Evolutionary conservation across 2,113 vertebrate species (phyloP), one percentile per base, ranked within the genome.

Genomic region (Neofelis nebulosa): DNA sequence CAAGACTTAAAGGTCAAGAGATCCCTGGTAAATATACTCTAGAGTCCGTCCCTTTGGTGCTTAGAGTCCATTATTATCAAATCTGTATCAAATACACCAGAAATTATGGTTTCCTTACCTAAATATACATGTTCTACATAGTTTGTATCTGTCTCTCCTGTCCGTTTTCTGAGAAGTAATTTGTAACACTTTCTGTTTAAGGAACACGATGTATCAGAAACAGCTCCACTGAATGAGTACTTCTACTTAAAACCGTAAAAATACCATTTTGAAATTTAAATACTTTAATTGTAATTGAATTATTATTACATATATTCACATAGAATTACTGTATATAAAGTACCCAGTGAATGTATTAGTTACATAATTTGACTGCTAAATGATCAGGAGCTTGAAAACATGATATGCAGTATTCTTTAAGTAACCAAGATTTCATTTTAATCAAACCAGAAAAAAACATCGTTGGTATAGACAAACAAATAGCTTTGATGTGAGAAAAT

Each of bases 91-190:
- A 95, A 81, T 50, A 73, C 52, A 79, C 41, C 73, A 91, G 38
- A 95, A 84, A 88, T 91, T 71, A 57, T 81, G 41, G 8, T 96
- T 91, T 84, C 7, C 84, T 95, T 88, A 81, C 16, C 25, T 91
- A 80, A 80, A 65, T 96, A 36, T 55, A 45, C 14, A 50, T 90
- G n/a, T 38, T 94, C 92, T 94, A 18, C 4, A 48, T 84, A 69
- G 13, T 45, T 83, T 0, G 3, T 89, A 3, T 71, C n/a, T 80
- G 1, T 86, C n/a, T 94, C 15, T 63, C 25, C 3, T 90, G 19
- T 85, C 33, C 23, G 76, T 66, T 81, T 63, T 61, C 61, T 68
- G 48, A 82, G 94, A 95, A 86, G 23, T 50, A 91, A 79, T 57
- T 68, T 89, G 33, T 83, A 69, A 66, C 74, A 71, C 29, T 71